Percentiles rank a stretch among this genome's conserved stretches.
phyloP scores from a whole-genome alignment of 2,888 invertebrate species.

The Griposia aprilina region DNA sequence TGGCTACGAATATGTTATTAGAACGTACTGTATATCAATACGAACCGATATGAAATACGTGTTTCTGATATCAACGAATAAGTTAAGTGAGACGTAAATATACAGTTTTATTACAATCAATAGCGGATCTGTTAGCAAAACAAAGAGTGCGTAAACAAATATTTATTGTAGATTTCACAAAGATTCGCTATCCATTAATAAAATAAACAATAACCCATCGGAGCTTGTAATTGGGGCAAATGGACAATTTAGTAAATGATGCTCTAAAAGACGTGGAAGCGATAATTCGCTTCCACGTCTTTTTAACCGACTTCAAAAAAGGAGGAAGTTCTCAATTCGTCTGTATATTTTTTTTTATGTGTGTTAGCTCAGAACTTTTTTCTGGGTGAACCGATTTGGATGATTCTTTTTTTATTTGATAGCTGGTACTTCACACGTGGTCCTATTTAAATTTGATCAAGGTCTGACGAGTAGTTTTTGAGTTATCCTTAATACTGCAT shows the following conservation, averaged over 20 bases:
- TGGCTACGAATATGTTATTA: conserved; percentile 32
- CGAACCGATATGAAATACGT: conserved; percentile 35
- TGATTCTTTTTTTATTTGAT: no score
- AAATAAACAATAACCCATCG: conserved; percentile 40
- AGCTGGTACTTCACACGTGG: no score
- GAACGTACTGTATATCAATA: conserved; percentile 29
- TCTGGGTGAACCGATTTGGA: no score
- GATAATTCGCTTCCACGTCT: background rate
- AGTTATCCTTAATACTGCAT: no score
- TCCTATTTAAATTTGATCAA: no score
- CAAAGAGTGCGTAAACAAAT: conserved; percentile 49
- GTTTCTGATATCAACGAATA: conserved; percentile 14
- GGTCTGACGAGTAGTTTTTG: no score
- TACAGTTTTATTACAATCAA: conserved; percentile 21
- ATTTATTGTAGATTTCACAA: conserved; percentile 37
- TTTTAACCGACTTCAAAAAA: no score
- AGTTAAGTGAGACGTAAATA: conserved; percentile 6
- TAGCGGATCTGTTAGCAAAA: conserved; percentile 22
- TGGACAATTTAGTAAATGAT: conserved; percentile 7
- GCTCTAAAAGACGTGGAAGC: no score
- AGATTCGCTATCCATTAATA: conserved; percentile 45
- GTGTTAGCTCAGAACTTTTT: no score
- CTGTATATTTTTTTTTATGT: no score
- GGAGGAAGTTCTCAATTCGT: no score
- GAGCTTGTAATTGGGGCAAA: conserved; percentile 24